phyloP scores from a whole-genome alignment of 1,140 invertebrate genomes.

The Ceratina calcarata region DNA sequence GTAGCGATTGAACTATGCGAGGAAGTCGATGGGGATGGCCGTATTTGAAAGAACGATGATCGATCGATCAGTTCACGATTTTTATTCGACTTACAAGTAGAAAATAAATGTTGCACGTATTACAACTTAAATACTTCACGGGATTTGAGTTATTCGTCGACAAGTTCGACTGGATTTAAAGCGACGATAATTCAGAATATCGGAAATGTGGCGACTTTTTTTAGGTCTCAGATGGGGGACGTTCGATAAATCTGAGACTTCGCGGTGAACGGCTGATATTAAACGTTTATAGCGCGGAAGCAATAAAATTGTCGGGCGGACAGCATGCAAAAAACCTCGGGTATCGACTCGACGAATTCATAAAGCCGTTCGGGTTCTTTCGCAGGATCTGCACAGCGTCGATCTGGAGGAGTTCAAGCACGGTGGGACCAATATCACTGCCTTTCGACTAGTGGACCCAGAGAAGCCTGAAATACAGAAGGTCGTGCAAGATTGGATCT shows the following conservation, averaged over 20 bases:
- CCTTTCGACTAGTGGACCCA: conserved; percentile 91
- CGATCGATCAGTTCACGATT: too few relatives aligned
- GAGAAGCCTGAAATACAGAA: conserved; percentile 86
- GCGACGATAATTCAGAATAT: conserved; percentile 5
- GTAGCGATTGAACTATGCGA: conserved; percentile 15
- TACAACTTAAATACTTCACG: too few relatives aligned
- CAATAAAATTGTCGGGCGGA: conserved; percentile 24
- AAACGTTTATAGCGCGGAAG: neutral
- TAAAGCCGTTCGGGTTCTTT: conserved; percentile 54
- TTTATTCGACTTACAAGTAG: too few relatives aligned
- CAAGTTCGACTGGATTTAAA: neutral
- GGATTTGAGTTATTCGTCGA: too few relatives aligned
- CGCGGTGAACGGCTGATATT: conserved; percentile 8
- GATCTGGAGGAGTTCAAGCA: conserved; percentile 96
- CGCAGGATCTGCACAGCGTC: conserved; percentile 92
- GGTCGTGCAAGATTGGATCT: conserved; percentile 90
- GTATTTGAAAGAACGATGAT: too few relatives aligned
- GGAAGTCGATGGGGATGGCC: neutral
- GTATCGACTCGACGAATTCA: conserved; percentile 32
- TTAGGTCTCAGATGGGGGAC: neutral
- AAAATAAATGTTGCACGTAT: too few relatives aligned
- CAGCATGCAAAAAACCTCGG: conserved; percentile 24
- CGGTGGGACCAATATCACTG: conserved; percentile 95
- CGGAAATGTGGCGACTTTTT: conserved; percentile 9
- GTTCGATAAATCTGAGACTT: conserved; percentile 11